Evolutionary conservation across 2,888 invertebrate species (phyloP).

Genomic region (Athalia rosae): DNA sequence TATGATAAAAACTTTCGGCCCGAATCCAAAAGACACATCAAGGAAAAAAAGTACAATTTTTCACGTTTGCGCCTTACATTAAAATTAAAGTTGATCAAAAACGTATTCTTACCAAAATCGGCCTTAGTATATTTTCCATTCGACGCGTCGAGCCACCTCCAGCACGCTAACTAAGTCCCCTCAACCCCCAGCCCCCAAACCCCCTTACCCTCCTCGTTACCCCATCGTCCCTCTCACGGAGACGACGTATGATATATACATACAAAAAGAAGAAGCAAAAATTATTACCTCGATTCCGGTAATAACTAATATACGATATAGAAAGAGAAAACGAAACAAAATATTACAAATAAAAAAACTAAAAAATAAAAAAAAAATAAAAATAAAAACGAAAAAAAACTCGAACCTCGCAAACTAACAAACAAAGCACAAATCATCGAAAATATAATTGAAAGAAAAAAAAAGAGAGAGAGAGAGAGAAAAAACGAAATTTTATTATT

Average conservation of each 20-base stretch:
- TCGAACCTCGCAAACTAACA: constrained; percentile 26
- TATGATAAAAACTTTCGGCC: constrained; percentile 66
- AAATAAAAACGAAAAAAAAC: constrained; percentile 30
- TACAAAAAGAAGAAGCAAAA: constrained; percentile 19
- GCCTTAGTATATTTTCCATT: constrained; percentile 72
- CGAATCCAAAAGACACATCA: constrained; percentile 72
- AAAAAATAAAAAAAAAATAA: constrained; percentile 25
- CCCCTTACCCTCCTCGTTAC: no score
- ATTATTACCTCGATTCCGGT: not conserved
- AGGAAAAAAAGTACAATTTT: constrained; percentile 73
- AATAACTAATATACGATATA: not conserved
- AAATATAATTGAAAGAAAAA: constrained; percentile 62
- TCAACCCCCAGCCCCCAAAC: not conserved
- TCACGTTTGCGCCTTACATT: constrained; percentile 73
- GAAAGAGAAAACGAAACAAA: constrained; percentile 54
- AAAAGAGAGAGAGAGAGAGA: constrained; percentile 53
- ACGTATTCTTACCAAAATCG: constrained; percentile 72
- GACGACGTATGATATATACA: not conserved
- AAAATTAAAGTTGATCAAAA: constrained; percentile 73
- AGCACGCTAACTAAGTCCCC: constrained; percentile 1
- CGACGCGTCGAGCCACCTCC: constrained; percentile 59
- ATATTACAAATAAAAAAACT: constrained; percentile 29
- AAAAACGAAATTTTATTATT: constrained; percentile 53
- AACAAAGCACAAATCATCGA: constrained; percentile 44
- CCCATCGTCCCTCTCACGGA: no score